phyloP scores from a whole-genome alignment of 1,140 invertebrate species.

The Halotydeus destructor region DNA sequence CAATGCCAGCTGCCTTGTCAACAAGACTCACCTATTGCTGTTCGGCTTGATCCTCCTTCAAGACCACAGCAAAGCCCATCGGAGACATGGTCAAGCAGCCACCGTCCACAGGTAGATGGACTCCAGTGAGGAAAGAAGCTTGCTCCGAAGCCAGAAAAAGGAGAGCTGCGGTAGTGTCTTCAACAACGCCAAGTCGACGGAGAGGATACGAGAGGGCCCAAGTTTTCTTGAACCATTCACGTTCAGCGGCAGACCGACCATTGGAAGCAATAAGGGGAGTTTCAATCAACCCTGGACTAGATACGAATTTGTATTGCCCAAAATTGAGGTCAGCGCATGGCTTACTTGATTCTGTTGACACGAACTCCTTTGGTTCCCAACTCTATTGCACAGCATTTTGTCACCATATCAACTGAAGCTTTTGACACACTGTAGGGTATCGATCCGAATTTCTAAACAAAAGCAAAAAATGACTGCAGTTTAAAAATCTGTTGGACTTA shows the following conservation, averaged over 20 bases:
- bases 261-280: background rate
- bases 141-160: constrained; percentile 58
- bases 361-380: constrained; percentile 33
- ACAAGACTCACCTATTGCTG: too few species aligned
- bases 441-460: too few species aligned
- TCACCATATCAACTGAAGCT: constrained; percentile 65
- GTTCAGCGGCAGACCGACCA: too few species aligned
- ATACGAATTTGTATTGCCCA: background rate
- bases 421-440: too few species aligned
- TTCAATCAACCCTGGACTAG: background rate
- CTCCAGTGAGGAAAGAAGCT: constrained; percentile 58
- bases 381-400: constrained; percentile 34
- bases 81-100: too few species aligned
- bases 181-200: constrained; percentile 37
- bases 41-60: too few species aligned
- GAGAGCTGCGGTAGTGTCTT: constrained; percentile 55
- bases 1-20: too few species aligned
- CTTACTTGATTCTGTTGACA: constrained; percentile 44
- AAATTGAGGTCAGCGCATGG: too few species aligned
- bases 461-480: too few species aligned
- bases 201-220: too few species aligned
- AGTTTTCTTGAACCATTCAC: too few species aligned
- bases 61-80: too few species aligned
- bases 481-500: constrained; percentile 19
- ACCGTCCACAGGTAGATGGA: constrained; percentile 54